A percentile compares a stretch with the other conserved stretches of the same genome.
These are phyloP conservation scores for Andrena bucephala DNA, from an alignment of 2,888 invertebrate species.

Conservation along the genomic window DNA sequence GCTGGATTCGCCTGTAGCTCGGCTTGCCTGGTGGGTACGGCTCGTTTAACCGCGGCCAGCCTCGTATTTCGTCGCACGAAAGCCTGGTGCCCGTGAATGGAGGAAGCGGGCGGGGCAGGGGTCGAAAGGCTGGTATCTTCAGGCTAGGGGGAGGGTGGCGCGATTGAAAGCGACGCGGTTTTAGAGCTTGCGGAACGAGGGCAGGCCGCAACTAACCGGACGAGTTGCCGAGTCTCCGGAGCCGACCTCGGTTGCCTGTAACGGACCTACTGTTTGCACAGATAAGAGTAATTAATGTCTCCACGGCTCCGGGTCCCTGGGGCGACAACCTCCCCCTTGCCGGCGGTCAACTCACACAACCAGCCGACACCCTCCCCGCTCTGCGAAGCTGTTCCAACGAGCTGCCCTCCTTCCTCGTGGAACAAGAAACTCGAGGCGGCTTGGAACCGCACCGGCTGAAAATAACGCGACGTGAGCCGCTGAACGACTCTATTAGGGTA, in stretches of 20 bases:
- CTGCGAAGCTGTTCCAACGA: not conserved
- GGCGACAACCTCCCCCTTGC: constrained; percentile 39
- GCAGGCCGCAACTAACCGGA: constrained; percentile 69
- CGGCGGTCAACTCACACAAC: constrained; percentile 12
- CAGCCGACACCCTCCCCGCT: not conserved
- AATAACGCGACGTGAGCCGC: constrained; percentile 13
- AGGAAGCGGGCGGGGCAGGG: constrained; percentile 6
- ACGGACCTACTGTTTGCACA: constrained; percentile 78
- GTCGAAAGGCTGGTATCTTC: constrained; percentile 52
- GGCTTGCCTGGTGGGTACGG: constrained; percentile 48
- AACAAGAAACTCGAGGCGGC: constrained; percentile 2
- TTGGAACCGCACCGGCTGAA: not conserved
- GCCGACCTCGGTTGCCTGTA: constrained; percentile 66
- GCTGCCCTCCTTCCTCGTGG: constrained; percentile 31
- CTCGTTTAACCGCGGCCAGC: constrained; percentile 62
- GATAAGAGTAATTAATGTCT: constrained; percentile 81
- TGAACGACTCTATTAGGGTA: constrained; percentile 24
- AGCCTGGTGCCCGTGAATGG: constrained; percentile 45
- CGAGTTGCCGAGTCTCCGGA: constrained; percentile 62
- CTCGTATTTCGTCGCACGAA: constrained; percentile 51
- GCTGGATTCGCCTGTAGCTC: constrained; percentile 5
- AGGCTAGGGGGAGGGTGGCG: constrained; percentile 52
- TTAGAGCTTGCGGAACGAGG: constrained; percentile 71
- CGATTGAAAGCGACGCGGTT: constrained; percentile 72
- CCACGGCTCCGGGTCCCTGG: constrained; percentile 61